Percentiles rank a stretch among this genome's conserved stretches.
Conservation (phyloP, 2,888 invertebrate species). For the Macaria liturata region DNA sequence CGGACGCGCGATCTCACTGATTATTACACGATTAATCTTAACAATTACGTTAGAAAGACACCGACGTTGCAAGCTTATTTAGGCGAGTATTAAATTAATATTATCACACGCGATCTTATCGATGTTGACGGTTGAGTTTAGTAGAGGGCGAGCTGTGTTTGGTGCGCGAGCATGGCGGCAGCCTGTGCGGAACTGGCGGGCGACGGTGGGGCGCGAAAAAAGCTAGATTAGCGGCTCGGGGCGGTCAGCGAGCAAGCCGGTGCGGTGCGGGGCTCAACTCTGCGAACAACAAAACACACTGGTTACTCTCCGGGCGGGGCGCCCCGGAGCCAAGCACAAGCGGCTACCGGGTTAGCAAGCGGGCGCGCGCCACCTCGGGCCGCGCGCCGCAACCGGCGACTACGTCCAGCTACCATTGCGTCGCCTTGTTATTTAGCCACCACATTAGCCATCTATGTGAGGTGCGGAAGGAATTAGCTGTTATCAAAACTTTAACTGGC, state of each 20-base stretch:
- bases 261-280: conserved; percentile 82
- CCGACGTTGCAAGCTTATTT: conserved; percentile 82
- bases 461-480: conserved; percentile 55
- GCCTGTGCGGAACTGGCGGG: conserved; percentile 74
- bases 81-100: conserved; percentile 77
- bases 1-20: conserved; percentile 55
- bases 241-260: conserved; percentile 82
- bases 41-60: conserved; percentile 80
- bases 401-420: conserved; percentile 44
- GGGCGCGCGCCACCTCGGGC: conserved; percentile 63
- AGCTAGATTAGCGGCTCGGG: conserved; percentile 83
- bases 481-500: conserved; percentile 44
- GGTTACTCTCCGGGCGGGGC: conserved; percentile 77
- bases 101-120: conserved; percentile 81
- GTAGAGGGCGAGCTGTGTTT: conserved; percentile 81
- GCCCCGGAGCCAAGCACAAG: conserved; percentile 81
- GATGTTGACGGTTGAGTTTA: conserved; percentile 80
- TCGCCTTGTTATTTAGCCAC: conserved; percentile 55
- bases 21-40: conserved; percentile 73
- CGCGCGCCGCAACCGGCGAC: conserved; percentile 45
- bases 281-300: conserved; percentile 84
- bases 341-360: conserved; percentile 82
- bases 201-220: conserved; percentile 80
- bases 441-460: conserved; percentile 50
- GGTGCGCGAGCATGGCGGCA: conserved; percentile 79